phyloP scores from a whole-genome alignment of 2,113 vertebrate genomes.

The Holacanthus passer region DNA sequence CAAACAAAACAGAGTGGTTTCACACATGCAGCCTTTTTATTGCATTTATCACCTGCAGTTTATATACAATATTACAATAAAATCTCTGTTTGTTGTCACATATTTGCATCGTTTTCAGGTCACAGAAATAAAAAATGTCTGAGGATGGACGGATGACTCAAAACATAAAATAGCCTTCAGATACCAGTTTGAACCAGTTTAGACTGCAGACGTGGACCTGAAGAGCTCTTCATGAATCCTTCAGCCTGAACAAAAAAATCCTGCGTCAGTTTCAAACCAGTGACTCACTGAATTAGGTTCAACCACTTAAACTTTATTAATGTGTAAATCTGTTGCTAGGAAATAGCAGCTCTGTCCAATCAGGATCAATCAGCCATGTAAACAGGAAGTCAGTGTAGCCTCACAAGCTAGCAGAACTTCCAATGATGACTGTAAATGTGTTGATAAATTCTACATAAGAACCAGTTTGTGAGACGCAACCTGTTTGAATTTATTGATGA shows the following conservation, averaged over 20 bases:
- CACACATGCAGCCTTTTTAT: slow-evolving; percentile 65
- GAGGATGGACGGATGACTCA: not conserved
- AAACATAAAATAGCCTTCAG: not conserved
- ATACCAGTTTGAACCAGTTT: not conserved
- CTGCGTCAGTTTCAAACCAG: no score
- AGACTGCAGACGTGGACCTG: not conserved
- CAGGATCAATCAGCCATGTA: not conserved
- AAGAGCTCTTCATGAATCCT: not conserved
- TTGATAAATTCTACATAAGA: not conserved
- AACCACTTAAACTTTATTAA: not conserved
- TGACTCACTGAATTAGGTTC: not conserved
- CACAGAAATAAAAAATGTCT: slow-evolving; percentile 18
- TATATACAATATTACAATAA: slow-evolving; percentile 34
- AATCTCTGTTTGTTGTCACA: not conserved
- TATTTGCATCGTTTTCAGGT: slow-evolving; percentile 35
- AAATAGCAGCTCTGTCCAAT: not conserved
- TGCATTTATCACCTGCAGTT: slow-evolving; percentile 31
- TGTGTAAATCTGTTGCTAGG: not conserved
- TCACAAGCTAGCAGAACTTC: not conserved
- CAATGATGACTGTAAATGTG: no score
- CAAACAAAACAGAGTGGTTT: not conserved
- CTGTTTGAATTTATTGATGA: not conserved
- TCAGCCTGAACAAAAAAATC: no score
- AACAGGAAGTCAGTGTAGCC: not conserved
- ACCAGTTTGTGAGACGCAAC: not conserved